A percentile compares a stretch with the other conserved stretches of the same genome.
Evolutionary conservation across 1,140 invertebrate species (phyloP).

Genomic region (Oreohelix idahoensis): DNA sequence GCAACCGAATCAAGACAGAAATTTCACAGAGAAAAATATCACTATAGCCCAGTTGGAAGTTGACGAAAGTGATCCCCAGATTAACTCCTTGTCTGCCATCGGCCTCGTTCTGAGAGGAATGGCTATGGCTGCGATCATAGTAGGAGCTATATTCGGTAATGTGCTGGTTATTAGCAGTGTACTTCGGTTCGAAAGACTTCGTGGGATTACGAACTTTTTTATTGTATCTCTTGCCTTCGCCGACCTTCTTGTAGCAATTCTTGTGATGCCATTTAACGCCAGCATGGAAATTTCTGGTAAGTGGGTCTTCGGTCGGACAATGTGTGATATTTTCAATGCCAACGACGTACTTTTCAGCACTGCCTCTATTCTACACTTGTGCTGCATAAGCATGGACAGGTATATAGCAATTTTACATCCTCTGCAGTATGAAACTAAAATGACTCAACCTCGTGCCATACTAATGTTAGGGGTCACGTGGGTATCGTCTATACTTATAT

Average conservation of each 20-base stretch:
- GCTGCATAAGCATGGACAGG: conserved; percentile 93
- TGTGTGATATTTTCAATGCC: conserved; percentile 96
- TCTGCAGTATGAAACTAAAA: conserved; percentile 69
- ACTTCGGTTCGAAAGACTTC: conserved; percentile 82
- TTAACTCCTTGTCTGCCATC: conserved; percentile 27
- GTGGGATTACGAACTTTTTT: conserved; percentile 92
- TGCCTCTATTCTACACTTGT: conserved; percentile 92
- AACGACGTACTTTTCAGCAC: conserved; percentile 96
- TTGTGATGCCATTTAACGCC: conserved; percentile 90
- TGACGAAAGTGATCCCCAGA: conserved; percentile 4
- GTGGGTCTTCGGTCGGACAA: conserved; percentile 89
- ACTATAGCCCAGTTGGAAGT: background rate
- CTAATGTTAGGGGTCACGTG: conserved; percentile 70
- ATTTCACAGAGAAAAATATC: background rate
- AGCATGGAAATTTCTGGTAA: conserved; percentile 77
- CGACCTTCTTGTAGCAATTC: conserved; percentile 91
- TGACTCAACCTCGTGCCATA: conserved; percentile 66
- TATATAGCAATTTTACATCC: conserved; percentile 74
- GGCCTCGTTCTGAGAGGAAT: conserved; percentile 57
- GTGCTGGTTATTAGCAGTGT: conserved; percentile 70
- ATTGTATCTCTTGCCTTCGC: conserved; percentile 91
- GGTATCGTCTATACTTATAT: conserved; percentile 70
- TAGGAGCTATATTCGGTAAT: conserved; percentile 87
- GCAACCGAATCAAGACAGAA: background rate
- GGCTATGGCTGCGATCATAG: conserved; percentile 79